These are phyloP conservation scores for Dendrocincla fuliginosa DNA, from an alignment of 2,797 vertebrate genomes.

Conservation along the genomic window DNA sequence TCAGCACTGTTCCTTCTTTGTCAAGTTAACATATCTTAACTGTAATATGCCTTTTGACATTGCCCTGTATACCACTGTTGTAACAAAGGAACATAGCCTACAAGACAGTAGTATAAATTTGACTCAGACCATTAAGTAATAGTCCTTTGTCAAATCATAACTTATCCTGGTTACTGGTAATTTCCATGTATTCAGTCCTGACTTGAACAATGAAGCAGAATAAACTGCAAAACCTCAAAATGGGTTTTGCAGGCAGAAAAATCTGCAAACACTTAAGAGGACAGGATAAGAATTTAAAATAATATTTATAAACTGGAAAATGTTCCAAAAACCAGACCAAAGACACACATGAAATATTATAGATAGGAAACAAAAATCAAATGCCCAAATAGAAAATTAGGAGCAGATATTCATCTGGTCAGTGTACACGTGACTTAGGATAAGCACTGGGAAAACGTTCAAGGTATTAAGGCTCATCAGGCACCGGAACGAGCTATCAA, in stretches of 20 bases:
- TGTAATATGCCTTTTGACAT: not conserved
- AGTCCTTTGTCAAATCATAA: not conserved
- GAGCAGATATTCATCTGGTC: not conserved
- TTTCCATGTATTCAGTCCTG: not conserved
- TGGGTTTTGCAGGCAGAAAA: not conserved
- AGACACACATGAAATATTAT: not conserved
- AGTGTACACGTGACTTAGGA: not conserved
- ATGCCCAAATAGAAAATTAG: not conserved
- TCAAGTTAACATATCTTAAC: not conserved
- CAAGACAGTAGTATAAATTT: not conserved
- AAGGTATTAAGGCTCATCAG: not conserved
- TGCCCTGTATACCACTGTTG: not conserved
- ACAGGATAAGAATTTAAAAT: not conserved
- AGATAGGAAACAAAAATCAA: not conserved
- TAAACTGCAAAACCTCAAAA: not conserved
- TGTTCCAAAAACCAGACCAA: not conserved
- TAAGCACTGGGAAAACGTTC: not conserved
- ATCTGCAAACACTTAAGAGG: not conserved
- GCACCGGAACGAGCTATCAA: not conserved
- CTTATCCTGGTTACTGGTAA: not conserved
- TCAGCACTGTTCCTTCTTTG: not conserved
- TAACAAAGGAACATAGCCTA: not conserved
- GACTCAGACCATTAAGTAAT: not conserved
- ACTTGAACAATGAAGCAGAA: not conserved
- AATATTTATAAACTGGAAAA: not conserved